Evolutionary conservation across 2,113 vertebrate species (phyloP).

Genomic region (Labrus mixtus): DNA sequence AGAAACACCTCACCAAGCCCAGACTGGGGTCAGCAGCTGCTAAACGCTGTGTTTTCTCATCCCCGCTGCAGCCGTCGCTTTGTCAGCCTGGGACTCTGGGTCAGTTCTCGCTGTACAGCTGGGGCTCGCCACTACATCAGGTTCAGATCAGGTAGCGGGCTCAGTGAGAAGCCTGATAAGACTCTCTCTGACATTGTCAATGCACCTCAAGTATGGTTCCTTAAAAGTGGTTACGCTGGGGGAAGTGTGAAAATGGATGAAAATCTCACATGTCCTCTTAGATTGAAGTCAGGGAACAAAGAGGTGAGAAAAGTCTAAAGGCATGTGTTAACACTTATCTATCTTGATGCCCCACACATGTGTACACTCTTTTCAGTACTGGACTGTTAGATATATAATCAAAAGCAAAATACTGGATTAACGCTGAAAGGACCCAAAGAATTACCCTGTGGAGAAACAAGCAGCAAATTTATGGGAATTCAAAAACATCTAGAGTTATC

Average conservation of each 20-base stretch:
- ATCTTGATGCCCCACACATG: neutral
- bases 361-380: neutral
- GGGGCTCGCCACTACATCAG: constrained; percentile 50
- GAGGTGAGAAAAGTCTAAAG: neutral
- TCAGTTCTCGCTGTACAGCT: constrained; percentile 38
- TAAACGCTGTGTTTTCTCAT: constrained; percentile 40
- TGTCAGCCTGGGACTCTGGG: constrained; percentile 52
- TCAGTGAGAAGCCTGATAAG: neutral
- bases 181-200: constrained; percentile 15
- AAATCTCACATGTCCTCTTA: neutral
- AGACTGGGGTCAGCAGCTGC: constrained; percentile 48
- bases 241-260: neutral
- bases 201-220: neutral
- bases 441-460: too few species aligned
- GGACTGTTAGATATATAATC: neutral
- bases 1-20: constrained; percentile 53
- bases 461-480: too few species aligned
- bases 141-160: constrained; percentile 40
- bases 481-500: too few species aligned
- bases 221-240: neutral
- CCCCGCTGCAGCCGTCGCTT: constrained; percentile 35
- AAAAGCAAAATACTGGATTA: constrained; percentile 12
- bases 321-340: constrained; percentile 16
- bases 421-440: neutral
- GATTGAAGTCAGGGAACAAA: neutral